Evolutionary conservation across 2,113 vertebrate genomes (phyloP).

Genomic region (Charadrius vociferus): DNA sequence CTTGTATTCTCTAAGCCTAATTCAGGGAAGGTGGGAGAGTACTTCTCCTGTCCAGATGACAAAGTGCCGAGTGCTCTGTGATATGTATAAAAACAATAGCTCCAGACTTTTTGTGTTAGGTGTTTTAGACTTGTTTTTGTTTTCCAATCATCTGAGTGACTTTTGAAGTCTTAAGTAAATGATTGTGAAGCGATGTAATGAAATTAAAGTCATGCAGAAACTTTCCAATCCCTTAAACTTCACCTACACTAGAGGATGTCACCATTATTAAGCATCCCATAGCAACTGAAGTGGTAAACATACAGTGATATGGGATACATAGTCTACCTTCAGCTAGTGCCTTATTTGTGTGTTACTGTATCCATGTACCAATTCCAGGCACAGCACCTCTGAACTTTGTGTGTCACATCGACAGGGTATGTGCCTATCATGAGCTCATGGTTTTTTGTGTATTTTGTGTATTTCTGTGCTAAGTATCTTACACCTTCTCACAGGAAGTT

Average conservation of each 20-base stretch:
- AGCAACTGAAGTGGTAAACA: neutral
- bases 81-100: neutral
- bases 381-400: neutral
- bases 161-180: neutral
- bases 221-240: neutral
- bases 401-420: neutral
- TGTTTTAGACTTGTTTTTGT: neutral
- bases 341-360: neutral
- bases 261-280: neutral
- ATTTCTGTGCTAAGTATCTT: neutral
- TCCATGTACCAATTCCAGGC: neutral
- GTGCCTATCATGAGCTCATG: fast-evolving
- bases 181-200: neutral
- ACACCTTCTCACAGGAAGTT: neutral
- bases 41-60: neutral
- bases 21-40: fast-evolving
- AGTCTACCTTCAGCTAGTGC: neutral
- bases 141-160: neutral
- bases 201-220: neutral
- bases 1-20: neutral
- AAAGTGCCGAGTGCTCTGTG: neutral
- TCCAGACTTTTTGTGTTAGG: neutral
- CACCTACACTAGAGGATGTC: neutral
- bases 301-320: fast-evolving
- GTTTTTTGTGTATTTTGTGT: neutral